phyloP scores from a whole-genome alignment of 2,888 invertebrate genomes.

The Linnaemya vulpina region DNA sequence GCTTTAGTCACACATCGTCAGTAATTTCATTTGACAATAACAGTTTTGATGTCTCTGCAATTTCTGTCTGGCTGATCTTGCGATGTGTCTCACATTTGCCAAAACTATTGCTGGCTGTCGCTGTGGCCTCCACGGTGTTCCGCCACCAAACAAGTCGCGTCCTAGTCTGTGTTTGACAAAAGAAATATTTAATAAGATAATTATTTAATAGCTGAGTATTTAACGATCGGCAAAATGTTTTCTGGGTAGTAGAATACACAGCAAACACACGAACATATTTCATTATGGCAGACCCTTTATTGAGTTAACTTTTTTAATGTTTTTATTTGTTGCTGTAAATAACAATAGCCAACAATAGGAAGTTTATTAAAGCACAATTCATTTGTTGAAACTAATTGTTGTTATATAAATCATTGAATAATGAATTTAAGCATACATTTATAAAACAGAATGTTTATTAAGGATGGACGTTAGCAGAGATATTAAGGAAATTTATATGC shows the following conservation, averaged over 20 bases:
- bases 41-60: too few relatives aligned
- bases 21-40: too few relatives aligned
- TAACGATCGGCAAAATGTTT: background rate
- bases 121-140: too few relatives aligned
- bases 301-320: background rate
- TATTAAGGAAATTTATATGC: background rate
- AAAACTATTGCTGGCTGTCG: too few relatives aligned
- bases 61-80: too few relatives aligned
- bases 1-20: too few relatives aligned
- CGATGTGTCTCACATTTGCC: too few relatives aligned
- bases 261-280: background rate
- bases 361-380: slow-evolving; percentile 53
- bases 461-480: background rate
- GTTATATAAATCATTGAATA: slow-evolving; percentile 44
- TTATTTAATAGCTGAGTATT: too few relatives aligned
- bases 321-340: slow-evolving; percentile 10
- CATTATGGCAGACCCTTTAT: background rate
- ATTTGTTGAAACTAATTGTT: slow-evolving; percentile 49
- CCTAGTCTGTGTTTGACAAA: too few relatives aligned
- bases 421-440: background rate
- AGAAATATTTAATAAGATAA: too few relatives aligned
- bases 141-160: too few relatives aligned
- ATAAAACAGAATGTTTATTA: background rate
- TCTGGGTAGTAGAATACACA: background rate
- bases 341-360: slow-evolving; percentile 24